Evolutionary conservation across 2,797 vertebrate genomes (phyloP).

Genomic region (Scleropages formosus): DNA sequence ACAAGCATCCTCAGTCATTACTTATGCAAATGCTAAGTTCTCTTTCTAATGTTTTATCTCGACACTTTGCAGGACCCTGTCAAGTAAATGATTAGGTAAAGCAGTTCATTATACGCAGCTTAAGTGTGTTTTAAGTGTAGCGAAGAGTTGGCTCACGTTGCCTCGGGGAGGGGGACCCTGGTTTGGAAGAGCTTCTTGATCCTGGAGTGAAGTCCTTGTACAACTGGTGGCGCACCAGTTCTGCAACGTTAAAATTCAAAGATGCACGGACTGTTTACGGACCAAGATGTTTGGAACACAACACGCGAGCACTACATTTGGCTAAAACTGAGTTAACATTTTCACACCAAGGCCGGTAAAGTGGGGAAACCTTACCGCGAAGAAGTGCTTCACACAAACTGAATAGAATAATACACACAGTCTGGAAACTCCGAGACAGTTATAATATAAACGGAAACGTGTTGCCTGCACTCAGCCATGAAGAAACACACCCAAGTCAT

Average conservation of each 20-base stretch:
- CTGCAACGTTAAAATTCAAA: no score
- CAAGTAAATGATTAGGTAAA: conserved; percentile 65
- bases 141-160: conserved; percentile 47
- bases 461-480: not conserved
- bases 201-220: conserved; percentile 43
- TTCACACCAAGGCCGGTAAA: no score
- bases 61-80: conserved; percentile 50
- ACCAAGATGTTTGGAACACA: no score
- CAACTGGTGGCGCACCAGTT: no score
- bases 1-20: conserved; percentile 71
- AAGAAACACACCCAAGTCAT: not conserved
- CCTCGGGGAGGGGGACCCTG: conserved; percentile 34
- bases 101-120: conserved; percentile 71
- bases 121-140: conserved; percentile 56
- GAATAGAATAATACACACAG: no score
- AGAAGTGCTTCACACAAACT: no score
- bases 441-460: not conserved
- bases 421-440: no score
- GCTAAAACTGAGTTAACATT: no score
- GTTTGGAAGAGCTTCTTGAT: conserved; percentile 56
- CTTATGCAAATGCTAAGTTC: conserved; percentile 58
- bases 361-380: no score
- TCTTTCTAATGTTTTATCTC: conserved; percentile 58
- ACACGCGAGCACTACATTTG: no score
- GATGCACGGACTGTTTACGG: no score